Percentiles rank a stretch among this genome's conserved stretches.
Conservation (phyloP, 2,113 vertebrate genomes). For the Serilophus lunatus region DNA sequence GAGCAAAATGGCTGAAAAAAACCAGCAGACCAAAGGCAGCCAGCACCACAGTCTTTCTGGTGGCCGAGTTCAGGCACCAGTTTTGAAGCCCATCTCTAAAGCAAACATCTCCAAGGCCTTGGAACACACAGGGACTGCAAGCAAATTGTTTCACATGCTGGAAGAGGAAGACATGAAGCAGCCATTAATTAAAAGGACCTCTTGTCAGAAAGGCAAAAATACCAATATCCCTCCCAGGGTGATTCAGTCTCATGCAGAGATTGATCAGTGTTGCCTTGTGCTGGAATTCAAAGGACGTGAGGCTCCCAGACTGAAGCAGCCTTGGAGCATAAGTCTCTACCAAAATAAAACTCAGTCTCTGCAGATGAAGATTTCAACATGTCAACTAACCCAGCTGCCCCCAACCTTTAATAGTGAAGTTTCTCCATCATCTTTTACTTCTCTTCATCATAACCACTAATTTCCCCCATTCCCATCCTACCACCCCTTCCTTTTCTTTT, state of each 20-base stretch:
- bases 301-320: background rate
- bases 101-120: background rate
- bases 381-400: background rate
- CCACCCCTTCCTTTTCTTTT: background rate
- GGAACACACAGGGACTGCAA: rapidly evolving
- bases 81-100: background rate
- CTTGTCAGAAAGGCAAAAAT: background rate
- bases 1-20: background rate
- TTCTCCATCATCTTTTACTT: background rate
- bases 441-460: background rate
- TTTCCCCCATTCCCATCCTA: rapidly evolving
- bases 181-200: background rate
- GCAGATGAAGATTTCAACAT: background rate
- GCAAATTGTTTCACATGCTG: background rate
- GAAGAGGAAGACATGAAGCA: background rate
- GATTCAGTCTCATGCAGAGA: background rate
- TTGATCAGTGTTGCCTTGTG: background rate
- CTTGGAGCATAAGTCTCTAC: background rate
- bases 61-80: background rate
- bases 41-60: background rate
- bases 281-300: background rate
- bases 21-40: background rate
- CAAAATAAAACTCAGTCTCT: background rate
- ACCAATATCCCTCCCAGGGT: background rate
- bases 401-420: background rate